Evolutionary conservation across 1,140 invertebrate genomes (phyloP).

Genomic region (Pogonomyrmex barbatus): DNA sequence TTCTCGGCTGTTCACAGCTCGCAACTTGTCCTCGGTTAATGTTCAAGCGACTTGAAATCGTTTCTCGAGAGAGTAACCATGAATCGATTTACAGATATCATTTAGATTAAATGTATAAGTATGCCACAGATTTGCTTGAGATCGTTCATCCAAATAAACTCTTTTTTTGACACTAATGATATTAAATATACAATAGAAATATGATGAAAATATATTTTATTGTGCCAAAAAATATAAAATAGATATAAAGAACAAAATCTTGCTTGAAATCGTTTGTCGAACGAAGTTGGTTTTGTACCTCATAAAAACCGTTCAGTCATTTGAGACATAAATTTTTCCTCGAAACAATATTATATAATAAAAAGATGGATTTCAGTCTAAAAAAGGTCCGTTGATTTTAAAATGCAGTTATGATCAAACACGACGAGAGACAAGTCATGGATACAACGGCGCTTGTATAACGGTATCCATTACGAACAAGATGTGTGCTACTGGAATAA

Average conservation of each 20-base stretch:
- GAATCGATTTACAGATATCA: not conserved
- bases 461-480: slow-evolving; percentile 59
- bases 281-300: not conserved
- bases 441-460: slow-evolving; percentile 53
- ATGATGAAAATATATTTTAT: not conserved
- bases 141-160: slow-evolving; percentile 14
- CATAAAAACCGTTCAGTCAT: not conserved
- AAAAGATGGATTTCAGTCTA: not conserved
- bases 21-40: slow-evolving; percentile 2
- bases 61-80: not conserved
- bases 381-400: slow-evolving; percentile 18
- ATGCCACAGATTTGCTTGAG: not conserved
- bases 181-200: not conserved
- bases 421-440: slow-evolving; percentile 28
- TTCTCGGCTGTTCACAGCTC: not conserved
- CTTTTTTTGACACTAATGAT: not conserved
- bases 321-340: not conserved
- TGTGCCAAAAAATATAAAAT: not conserved
- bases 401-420: slow-evolving; percentile 58
- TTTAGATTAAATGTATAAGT: slow-evolving; percentile 8
- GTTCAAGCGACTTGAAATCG: not conserved
- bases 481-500: slow-evolving; percentile 24
- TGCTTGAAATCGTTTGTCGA: not conserved
- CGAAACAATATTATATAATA: not conserved
- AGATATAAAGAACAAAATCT: not conserved